Evolutionary conservation across 2,888 invertebrate genomes (phyloP).

Genomic region (Fabriciana adippe): DNA sequence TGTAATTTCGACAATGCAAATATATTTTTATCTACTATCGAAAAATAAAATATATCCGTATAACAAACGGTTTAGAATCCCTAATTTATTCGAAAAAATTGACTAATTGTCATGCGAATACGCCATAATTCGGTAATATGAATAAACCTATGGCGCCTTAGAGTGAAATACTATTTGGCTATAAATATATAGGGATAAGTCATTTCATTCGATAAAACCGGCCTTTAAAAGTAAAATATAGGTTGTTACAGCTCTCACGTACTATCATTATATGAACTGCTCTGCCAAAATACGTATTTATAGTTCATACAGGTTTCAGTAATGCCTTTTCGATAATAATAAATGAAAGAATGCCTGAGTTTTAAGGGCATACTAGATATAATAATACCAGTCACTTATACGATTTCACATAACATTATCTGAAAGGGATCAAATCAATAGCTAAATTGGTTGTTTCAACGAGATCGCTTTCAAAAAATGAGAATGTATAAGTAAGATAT

Average conservation of each 20-base stretch:
- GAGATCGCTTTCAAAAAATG: no score
- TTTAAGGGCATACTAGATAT: conserved; percentile 11
- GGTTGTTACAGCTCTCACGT: conserved; percentile 38
- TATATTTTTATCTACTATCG: no score
- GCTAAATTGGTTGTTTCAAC: background rate
- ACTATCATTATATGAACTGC: conserved; percentile 32
- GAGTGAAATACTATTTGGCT: no score
- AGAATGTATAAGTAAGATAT: no score
- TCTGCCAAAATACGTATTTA: conserved; percentile 33
- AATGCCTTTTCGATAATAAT: conserved; percentile 42
- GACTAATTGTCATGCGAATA: no score
- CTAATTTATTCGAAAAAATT: no score
- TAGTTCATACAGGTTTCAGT: conserved; percentile 37
- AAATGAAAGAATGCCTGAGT: conserved; percentile 31
- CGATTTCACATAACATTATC: conserved; percentile 7
- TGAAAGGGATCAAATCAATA: conserved; percentile 5
- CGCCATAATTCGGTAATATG: no score
- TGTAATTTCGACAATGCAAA: no score
- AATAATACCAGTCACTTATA: conserved; percentile 10
- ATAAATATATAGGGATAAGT: background rate
- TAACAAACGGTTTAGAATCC: no score
- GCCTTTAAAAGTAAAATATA: conserved; percentile 33
- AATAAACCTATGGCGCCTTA: no score
- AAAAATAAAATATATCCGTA: no score
- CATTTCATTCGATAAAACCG: conserved; percentile 13